phyloP scores from a whole-genome alignment of 2,888 invertebrate genomes.

The Omphaloscelis lunosa region DNA sequence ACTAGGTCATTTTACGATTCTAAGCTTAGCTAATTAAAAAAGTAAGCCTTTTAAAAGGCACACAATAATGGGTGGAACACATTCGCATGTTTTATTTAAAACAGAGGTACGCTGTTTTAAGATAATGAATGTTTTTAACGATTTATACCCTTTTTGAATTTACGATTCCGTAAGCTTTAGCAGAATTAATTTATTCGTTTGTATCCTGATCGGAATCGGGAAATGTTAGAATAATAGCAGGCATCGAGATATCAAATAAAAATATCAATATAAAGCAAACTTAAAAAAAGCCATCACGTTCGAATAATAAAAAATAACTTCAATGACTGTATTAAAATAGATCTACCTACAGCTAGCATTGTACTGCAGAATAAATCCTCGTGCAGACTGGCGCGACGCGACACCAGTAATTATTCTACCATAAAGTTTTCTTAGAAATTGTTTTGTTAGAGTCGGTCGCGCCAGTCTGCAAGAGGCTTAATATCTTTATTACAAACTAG shows the following conservation, averaged over 20 bases:
- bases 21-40: conserved; percentile 52
- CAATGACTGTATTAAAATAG: neutral
- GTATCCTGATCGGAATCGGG: conserved; percentile 1
- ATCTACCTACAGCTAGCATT: neutral
- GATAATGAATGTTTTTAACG: conserved; percentile 40
- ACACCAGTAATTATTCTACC: no score
- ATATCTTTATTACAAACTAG: neutral
- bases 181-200: conserved; percentile 42
- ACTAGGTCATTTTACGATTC: conserved; percentile 44
- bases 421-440: no score
- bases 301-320: neutral
- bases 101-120: conserved; percentile 29
- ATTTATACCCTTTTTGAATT: conserved; percentile 18
- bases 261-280: neutral
- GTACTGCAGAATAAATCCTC: neutral
- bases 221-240: conserved; percentile 16
- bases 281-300: neutral
- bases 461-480: no score
- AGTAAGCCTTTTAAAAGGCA: conserved; percentile 34
- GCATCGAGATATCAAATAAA: neutral
- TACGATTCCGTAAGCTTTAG: neutral
- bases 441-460: no score
- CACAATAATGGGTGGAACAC: conserved; percentile 28
- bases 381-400: no score
- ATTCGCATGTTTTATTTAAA: conserved; percentile 53